Conservation (phyloP, 2,113 vertebrate species). For the Mystacornis crossleyi region DNA sequence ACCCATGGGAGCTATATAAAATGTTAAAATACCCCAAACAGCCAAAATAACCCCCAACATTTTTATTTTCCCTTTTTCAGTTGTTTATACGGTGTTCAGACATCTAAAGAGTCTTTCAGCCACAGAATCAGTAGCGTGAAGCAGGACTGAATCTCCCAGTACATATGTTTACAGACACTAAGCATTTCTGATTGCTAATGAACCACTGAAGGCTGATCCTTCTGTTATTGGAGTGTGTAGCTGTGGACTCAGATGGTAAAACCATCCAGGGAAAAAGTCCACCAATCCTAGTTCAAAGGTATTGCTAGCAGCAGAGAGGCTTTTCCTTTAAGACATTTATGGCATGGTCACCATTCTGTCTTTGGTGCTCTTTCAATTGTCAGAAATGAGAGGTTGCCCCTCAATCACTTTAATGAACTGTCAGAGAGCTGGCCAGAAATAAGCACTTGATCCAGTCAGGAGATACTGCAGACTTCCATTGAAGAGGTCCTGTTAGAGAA, state of each 20-base stretch:
- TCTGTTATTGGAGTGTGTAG: background rate
- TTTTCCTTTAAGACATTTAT: background rate
- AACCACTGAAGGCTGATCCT: background rate
- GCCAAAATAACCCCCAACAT: background rate
- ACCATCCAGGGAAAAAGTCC: background rate
- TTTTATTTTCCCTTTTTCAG: background rate
- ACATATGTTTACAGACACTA: background rate
- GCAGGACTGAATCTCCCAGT: background rate
- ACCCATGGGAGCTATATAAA: background rate
- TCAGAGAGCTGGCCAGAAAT: constrained; percentile 12
- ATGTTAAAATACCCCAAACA: background rate
- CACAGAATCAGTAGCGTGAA: background rate
- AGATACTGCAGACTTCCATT: background rate
- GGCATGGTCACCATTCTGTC: background rate
- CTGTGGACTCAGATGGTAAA: background rate
- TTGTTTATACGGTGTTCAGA: background rate
- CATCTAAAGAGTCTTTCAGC: background rate
- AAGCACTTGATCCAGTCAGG: background rate
- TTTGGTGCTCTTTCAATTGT: background rate
- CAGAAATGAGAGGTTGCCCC: background rate
- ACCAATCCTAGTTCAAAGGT: background rate
- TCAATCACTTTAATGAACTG: constrained; percentile 18
- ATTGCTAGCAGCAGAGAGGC: background rate
- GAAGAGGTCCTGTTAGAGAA: background rate
- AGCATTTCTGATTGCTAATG: background rate